Base-by-base conservation (phyloP, 2,888 invertebrate species). In the Deilephila porcellus region DNA sequence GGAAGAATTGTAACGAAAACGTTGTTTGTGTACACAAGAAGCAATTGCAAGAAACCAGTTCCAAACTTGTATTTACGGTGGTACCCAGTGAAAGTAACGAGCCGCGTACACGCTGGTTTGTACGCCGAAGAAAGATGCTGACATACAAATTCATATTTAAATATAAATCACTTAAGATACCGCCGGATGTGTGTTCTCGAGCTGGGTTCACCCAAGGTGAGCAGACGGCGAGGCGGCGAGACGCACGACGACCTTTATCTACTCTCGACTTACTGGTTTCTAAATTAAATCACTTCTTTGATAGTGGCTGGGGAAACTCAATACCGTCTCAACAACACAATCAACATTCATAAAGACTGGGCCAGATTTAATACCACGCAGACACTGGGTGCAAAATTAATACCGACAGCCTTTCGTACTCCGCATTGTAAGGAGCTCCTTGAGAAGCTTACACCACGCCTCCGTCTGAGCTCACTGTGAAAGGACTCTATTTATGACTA, bases 181-280 rank as follows among this genome's bases (percentile, higher is more conserved):
- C 78, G 79, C 83, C 88, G 88, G 86, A 90, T 88, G 85, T 83
- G 77, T 84, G 83, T 82, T 85, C 81, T 83, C 79, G 79, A 80
- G 83, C 82, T 85, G 87, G 86, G 86, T 85, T 86, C 85, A 85
- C 85, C 84, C 92, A 91, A 91, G 91, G 90, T 90, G 89, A 91
- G 87, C 90, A 93, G 93, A 93, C 93, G 88, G 92, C 92, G 90
- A 82, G 92, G 91, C 92, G 92, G 83, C 92, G 86, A 85, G 86
- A 86, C 87, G 83, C 83, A 77, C 84, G 83, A 81, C 87, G 90
- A 90, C 91, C 88, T 90, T 87, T 87, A 83, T 89, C 85, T 85
- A 82, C 82, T 86, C 84, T 83, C 87, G 85, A 86, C 83, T 87
- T 90, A 89, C 91, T 88, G 89, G 91, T 91, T 92, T 90, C 86